Evolutionary conservation across 2,797 vertebrate species (phyloP), one percentile per base, ranked within the genome.

Genomic region (Phoxinus dragarum): DNA sequence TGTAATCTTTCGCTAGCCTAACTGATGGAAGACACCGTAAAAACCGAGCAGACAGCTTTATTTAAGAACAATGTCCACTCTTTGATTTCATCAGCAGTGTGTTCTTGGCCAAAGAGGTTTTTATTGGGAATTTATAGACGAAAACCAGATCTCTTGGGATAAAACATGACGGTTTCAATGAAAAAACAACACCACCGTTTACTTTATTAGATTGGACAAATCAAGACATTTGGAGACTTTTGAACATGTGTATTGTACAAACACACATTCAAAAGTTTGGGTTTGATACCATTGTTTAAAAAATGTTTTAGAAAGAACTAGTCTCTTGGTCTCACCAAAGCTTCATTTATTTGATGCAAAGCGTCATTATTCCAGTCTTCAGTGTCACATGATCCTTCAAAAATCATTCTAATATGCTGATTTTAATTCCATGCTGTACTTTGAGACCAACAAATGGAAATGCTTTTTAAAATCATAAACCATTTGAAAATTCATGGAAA

Each of bases 51-150:
- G 59, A 31, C 42, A 14, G 77, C 61, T 80, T 66, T 79, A 66
- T 79, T 66, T 80, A 80, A 66, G 77, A 66, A 31, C 10, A 27
- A 14, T 44, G 40, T 47, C 10, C 40, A 47, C 59, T 67, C 59
- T 80, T 66, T 23, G 61, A 56, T 81, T 71, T 71, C 36, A 34
- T 52, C 42, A 80, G 79, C 12, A 3, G 9, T 9, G 66, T 19
- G 66, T 27, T 61, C 19, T 73, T 82, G 34, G 16, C 9, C 34
- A n/a, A 69, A 69, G 4, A 80, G 80, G 31, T 56, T 67, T 81
- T 81, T 59, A 61, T 73, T 82, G 81, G 54, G 69, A 82, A 73
- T 59, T 59, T 59, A 59, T 72, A 59, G 52, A 73, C 6, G 23
- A 16, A 54, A 71, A 54, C 34, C 79, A 81, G 79, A 56, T 54